A percentile compares a stretch with the other conserved stretches of the same genome.
phyloP scores from a whole-genome alignment of 1,140 invertebrate species.

The Lepidostoma basale region DNA sequence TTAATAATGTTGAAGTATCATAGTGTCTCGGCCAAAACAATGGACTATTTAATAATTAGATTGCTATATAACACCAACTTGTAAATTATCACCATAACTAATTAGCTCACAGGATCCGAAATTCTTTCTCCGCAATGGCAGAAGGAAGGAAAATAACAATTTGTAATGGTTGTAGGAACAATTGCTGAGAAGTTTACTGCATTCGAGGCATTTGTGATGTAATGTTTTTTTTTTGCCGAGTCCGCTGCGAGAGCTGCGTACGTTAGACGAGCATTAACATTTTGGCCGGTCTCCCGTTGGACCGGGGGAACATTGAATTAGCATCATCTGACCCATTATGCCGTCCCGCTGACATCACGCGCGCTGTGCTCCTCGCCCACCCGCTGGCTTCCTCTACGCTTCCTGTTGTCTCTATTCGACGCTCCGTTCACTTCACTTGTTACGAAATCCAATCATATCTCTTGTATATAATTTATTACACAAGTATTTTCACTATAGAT shows the following conservation, averaged over 20 bases:
- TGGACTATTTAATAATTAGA: too few relatives aligned
- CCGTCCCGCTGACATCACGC: slow-evolving; percentile 42
- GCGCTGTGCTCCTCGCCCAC: slow-evolving; percentile 36
- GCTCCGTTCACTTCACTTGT: not conserved
- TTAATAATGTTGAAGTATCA: too few relatives aligned
- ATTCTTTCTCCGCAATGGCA: too few relatives aligned
- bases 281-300: not conserved
- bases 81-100: too few relatives aligned
- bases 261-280: not conserved
- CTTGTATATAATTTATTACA: too few relatives aligned
- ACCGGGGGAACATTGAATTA: slow-evolving; percentile 22
- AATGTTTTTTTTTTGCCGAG: not conserved
- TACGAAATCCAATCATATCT: too few relatives aligned
- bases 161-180: slow-evolving; percentile 15
- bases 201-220: slow-evolving; percentile 15
- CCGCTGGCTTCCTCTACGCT: not conserved
- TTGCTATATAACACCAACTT: too few relatives aligned
- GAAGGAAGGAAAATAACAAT: too few relatives aligned
- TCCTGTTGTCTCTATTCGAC: not conserved
- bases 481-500: too few relatives aligned
- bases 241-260: not conserved
- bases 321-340: slow-evolving; percentile 44
- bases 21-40: too few relatives aligned
- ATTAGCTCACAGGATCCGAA: too few relatives aligned
- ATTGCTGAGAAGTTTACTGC: slow-evolving; percentile 8